Percentiles rank a stretch among this genome's conserved stretches.
These are phyloP conservation scores for Sinonovacula constricta DNA, from an alignment of 1,140 invertebrate genomes.

Conservation along the genomic window DNA sequence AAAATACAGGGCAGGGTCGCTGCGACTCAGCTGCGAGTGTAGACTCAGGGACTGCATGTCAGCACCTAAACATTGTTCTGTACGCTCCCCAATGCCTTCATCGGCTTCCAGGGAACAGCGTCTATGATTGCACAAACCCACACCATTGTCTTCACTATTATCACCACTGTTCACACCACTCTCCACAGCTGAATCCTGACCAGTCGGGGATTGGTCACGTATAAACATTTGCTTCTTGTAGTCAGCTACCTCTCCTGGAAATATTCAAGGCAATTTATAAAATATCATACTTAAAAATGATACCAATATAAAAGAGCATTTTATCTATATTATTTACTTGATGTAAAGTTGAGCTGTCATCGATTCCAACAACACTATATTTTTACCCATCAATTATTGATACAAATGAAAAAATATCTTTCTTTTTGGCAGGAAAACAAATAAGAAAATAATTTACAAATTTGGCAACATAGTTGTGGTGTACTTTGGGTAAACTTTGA, in stretches of 20 bases:
- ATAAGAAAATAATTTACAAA: too few species aligned
- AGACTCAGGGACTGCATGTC: slow-evolving; percentile 61
- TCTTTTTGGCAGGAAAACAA: too few species aligned
- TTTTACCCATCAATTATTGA: too few species aligned
- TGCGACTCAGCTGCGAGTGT: slow-evolving; percentile 60
- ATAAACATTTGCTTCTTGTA: slow-evolving; percentile 30
- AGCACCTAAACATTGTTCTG: slow-evolving; percentile 55
- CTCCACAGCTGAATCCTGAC: slow-evolving; percentile 47
- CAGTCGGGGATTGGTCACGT: slow-evolving; percentile 23
- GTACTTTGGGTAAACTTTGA: too few species aligned
- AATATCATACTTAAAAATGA: too few species aligned
- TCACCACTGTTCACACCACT: slow-evolving; percentile 49
- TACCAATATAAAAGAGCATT: too few species aligned
- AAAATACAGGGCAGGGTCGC: slow-evolving; percentile 70
- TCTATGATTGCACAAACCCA: slow-evolving; percentile 39
- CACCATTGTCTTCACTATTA: slow-evolving; percentile 47
- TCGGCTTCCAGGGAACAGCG: slow-evolving; percentile 55
- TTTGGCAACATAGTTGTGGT: too few species aligned
- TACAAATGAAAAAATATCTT: too few species aligned
- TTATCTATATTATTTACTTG: too few species aligned
- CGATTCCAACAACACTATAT: too few species aligned
- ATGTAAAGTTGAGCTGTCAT: too few species aligned
- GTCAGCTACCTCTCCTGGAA: slow-evolving; percentile 36
- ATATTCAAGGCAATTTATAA: too few species aligned
- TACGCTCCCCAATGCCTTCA: slow-evolving; percentile 63